A percentile compares a stretch with the other conserved stretches of the same genome.
phyloP scores from a whole-genome alignment of 2,888 invertebrate genomes.

The Cataglyphis rosenhaueri region DNA sequence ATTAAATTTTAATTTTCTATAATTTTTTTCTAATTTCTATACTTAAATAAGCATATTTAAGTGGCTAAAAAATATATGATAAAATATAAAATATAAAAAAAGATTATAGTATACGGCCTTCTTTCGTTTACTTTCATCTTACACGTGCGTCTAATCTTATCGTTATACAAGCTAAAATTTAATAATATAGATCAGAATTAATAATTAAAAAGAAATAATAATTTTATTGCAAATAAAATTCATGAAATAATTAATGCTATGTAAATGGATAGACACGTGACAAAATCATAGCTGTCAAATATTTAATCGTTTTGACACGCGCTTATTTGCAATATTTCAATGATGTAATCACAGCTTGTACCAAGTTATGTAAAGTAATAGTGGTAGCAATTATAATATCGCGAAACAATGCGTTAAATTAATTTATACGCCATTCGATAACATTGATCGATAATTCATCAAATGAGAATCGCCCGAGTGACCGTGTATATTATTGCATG shows the following conservation, averaged over 20 bases:
- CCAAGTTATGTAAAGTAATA: slow-evolving; percentile 15
- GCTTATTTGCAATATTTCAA: slow-evolving; percentile 9
- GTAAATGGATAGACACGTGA: slow-evolving; percentile 8
- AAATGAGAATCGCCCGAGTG: background rate
- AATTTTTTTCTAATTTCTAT: slow-evolving; percentile 16
- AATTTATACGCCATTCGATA: slow-evolving; percentile 35
- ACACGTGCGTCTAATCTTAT: background rate
- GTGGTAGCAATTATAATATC: slow-evolving; percentile 33
- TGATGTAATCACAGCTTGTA: slow-evolving; percentile 22
- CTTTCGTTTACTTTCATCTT: background rate
- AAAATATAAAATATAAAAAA: background rate
- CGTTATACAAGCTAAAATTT: background rate
- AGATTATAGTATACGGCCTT: background rate
- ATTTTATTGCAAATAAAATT: background rate
- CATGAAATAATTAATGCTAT: slow-evolving; percentile 42
- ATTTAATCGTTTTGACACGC: slow-evolving; percentile 24
- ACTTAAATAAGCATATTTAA: background rate
- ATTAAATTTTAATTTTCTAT: background rate
- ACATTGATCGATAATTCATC: slow-evolving; percentile 24
- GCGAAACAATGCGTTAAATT: slow-evolving; percentile 21
- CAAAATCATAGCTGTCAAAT: slow-evolving; percentile 5
- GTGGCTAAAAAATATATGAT: background rate
- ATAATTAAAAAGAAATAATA: background rate
- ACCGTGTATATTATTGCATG: slow-evolving; percentile 46
- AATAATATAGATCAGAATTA: slow-evolving; percentile 23